These are phyloP conservation scores for Rhegmatorhina hoffmannsi DNA, from an alignment of 2,113 vertebrate species.

Conservation along the genomic window DNA sequence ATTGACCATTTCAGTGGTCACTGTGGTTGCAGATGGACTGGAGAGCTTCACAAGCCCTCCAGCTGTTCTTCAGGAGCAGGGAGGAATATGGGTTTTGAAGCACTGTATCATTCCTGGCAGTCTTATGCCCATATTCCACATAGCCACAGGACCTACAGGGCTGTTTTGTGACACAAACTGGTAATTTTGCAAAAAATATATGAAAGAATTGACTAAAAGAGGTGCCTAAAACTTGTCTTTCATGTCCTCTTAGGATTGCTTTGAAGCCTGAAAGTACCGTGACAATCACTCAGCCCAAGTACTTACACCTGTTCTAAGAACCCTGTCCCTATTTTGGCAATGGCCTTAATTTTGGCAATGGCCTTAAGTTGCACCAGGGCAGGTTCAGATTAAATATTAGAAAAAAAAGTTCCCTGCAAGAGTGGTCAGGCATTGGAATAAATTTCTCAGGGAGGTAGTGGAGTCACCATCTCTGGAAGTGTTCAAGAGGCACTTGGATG, in stretches of 20 bases:
- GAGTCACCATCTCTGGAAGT: too few species aligned
- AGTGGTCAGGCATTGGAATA: too few species aligned
- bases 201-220: not conserved
- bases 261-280: not conserved
- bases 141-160: not conserved
- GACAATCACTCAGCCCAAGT: not conserved
- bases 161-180: not conserved
- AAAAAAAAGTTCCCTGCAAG: too few species aligned
- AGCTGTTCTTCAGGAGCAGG: not conserved
- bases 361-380: too few species aligned
- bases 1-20: not conserved
- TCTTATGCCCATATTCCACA: not conserved
- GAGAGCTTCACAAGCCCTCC: not conserved
- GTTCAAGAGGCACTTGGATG: not conserved
- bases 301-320: not conserved
- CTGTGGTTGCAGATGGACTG: not conserved
- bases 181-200: not conserved
- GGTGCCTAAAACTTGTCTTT: rapidly evolving
- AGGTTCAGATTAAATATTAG: too few species aligned
- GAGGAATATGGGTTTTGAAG: not conserved
- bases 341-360: too few species aligned
- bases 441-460: too few species aligned
- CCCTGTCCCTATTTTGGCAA: not conserved
- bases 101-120: not conserved
- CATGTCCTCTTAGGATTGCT: not conserved